Conservation (phyloP, 2,113 vertebrate species). For the Myanophis thanlyinensis region DNA sequence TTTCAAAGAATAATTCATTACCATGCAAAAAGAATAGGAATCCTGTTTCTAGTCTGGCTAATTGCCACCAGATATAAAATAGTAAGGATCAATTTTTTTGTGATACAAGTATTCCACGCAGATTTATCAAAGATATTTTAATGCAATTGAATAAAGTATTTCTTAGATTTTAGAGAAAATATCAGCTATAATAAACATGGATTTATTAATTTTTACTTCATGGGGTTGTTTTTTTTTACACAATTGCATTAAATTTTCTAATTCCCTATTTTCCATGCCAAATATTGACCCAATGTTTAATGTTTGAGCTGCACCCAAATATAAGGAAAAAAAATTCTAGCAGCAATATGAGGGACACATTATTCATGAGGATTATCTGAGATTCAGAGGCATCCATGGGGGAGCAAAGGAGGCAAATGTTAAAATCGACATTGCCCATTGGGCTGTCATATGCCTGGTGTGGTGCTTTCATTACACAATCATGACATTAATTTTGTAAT, state of each 20-base stretch:
- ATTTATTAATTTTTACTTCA: not conserved
- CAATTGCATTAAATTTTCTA: not conserved
- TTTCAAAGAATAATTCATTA: slow-evolving; percentile 53
- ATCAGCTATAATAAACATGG: not conserved
- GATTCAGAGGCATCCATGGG: not conserved
- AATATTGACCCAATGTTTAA: not conserved
- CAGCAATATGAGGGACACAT: not conserved
- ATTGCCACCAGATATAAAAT: slow-evolving; percentile 23
- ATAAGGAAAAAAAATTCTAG: not conserved
- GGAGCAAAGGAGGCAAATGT: not conserved
- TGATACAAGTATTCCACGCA: slow-evolving; percentile 10
- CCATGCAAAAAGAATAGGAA: slow-evolving; percentile 45
- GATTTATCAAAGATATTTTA: not conserved
- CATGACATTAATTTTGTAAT: not conserved
- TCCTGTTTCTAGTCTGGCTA: slow-evolving; percentile 22
- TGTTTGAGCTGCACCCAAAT: not conserved
- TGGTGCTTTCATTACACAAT: not conserved
- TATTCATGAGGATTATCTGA: not conserved
- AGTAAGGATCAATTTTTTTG: slow-evolving; percentile 25
- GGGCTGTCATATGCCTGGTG: not conserved
- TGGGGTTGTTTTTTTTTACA: not conserved
- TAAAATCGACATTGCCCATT: not conserved
- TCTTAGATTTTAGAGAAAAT: not conserved
- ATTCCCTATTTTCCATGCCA: not conserved
- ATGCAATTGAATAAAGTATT: not conserved